Conservation (phyloP, 1,140 invertebrate genomes). For the Holcopasites calliopsidis region DNA sequence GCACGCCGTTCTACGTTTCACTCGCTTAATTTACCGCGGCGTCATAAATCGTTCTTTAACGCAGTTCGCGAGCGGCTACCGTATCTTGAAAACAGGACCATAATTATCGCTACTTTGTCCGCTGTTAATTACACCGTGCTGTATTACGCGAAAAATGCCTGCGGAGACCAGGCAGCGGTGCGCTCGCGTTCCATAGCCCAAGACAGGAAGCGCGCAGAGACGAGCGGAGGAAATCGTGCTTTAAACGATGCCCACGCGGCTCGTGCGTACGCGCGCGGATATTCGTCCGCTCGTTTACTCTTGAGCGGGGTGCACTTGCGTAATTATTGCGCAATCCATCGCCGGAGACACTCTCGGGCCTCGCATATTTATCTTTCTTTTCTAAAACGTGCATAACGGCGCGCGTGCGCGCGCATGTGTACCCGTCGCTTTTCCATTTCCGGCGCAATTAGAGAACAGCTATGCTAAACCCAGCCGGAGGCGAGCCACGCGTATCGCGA, state of each 20-base stretch:
- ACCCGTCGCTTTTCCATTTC: constrained; percentile 60
- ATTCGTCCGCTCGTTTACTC: background rate
- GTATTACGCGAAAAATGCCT: constrained; percentile 37
- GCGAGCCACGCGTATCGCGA: background rate
- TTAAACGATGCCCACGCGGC: constrained; percentile 40
- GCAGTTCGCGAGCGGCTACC: constrained; percentile 27
- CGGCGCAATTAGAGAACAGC: constrained; percentile 54
- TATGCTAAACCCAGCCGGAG: background rate
- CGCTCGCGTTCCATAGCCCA: background rate
- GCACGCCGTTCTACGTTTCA: background rate
- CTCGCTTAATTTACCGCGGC: background rate
- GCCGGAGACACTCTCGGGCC: background rate
- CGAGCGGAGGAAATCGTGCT: constrained; percentile 33
- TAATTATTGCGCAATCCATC: constrained; percentile 16
- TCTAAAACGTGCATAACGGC: background rate
- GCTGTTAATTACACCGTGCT: constrained; percentile 38
- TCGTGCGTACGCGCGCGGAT: background rate
- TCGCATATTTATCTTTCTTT: background rate
- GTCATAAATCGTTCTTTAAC: constrained; percentile 22
- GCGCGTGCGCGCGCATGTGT: background rate
- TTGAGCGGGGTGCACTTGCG: background rate
- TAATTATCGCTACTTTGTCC: constrained; percentile 49
- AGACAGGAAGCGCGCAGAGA: constrained; percentile 19
- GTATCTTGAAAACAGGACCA: constrained; percentile 21
- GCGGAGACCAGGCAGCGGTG: background rate